phyloP scores from a whole-genome alignment of 2,113 vertebrate genomes.

The Antechinus flavipes region DNA sequence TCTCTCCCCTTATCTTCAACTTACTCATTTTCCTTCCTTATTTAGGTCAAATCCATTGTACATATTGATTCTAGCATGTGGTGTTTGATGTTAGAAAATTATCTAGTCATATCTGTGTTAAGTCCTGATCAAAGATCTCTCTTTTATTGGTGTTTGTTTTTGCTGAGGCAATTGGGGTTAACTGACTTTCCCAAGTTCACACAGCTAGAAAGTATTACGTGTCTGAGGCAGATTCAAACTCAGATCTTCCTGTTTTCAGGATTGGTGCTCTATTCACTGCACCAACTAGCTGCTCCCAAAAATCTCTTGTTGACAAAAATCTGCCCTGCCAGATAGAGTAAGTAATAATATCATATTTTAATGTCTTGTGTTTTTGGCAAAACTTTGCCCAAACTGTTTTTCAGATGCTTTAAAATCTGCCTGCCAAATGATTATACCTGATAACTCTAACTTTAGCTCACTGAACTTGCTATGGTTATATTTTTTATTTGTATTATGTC shows the following conservation, averaged over 20 bases:
- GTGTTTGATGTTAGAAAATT: background rate
- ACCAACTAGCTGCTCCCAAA: background rate
- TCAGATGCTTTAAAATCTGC: background rate
- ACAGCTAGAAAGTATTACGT: too few species aligned
- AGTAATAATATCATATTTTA: background rate
- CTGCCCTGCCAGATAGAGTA: background rate
- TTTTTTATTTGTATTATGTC: slow-evolving; percentile 53
- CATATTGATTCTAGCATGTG: background rate
- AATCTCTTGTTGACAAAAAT: background rate
- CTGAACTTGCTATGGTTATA: background rate
- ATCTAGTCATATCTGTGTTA: background rate
- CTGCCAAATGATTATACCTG: background rate
- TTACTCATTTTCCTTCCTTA: background rate
- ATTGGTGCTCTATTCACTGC: too few species aligned
- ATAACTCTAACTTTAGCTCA: background rate
- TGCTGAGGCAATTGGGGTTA: too few species aligned
- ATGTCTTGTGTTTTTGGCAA: background rate
- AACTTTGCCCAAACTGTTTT: background rate
- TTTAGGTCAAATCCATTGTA: background rate
- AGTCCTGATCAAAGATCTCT: background rate
- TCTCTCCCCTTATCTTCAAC: background rate
- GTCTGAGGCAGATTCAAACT: too few species aligned
- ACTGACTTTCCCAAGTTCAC: too few species aligned
- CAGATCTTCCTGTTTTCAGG: too few species aligned
- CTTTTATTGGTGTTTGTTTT: too few species aligned